Evolutionary conservation across 2,113 vertebrate species (phyloP), one percentile per base, ranked within the genome.

Genomic region (Mus pahari): DNA sequence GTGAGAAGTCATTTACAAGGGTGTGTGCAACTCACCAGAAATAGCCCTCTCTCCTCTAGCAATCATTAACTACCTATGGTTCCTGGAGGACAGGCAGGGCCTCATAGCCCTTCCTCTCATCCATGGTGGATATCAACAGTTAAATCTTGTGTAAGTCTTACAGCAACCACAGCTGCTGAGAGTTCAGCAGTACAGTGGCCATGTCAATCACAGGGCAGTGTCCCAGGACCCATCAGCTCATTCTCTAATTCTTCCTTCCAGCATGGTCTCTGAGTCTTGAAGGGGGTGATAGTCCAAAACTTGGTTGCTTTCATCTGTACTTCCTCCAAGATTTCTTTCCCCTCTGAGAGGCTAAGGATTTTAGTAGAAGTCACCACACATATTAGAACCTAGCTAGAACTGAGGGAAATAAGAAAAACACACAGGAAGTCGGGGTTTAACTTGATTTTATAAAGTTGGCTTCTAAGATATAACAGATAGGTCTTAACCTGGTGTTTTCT

Each of bases 401-500:
- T 90, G 26, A 92, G 31, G 73, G 19, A 36, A 66, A 7, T 73
- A 93, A 91, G 22, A 93, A 4, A 64, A 81, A 84, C 45, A 68
- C 8, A 17, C 13, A 74, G 26, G 45, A 60, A 14, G 75, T 73
- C 92, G 84, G 86, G 89, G 11, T 77, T 87, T 78, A 96, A 88
- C 31, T 53, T 88, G n/a, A 42, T 95, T 48, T 89, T 79, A 60
- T 36, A 66, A 93, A 50, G 48, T 62, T 91, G 19, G 50, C 86
- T 94, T 96, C 86, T 79, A 45, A 95, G 78, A 79, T 55, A 42
- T 94, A 89, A 92, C 31, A 77, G 12, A 4, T 13, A 84, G 5
- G 8, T 81, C 55, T 39, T 71, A 1, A 79, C 73, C 31, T 75
- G 19, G 10, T 78, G 89, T 82, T 17, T 60, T 5, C 1, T 5